Evolutionary conservation across 1,140 invertebrate species (phyloP), one percentile per base, ranked within the genome.

Genomic region (Formica selysi): DNA sequence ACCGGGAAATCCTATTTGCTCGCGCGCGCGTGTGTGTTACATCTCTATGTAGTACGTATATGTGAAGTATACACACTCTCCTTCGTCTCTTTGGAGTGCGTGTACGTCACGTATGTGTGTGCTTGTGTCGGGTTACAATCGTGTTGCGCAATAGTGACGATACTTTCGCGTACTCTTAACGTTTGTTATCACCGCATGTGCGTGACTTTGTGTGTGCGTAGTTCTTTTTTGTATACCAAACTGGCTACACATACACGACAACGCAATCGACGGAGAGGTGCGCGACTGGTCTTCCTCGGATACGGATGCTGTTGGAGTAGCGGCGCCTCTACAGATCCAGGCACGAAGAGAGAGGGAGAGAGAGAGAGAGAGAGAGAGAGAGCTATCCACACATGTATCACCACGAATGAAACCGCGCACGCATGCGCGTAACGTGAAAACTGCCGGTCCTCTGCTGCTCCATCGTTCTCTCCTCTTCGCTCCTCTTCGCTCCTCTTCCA

Each of bases 341-440:
- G 68, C 44, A 80, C 44, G 16, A 13, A 38, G 71, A 32, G 44
- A 19, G 8, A 32, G 68, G 32, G 26, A n/a, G 48, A 36, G 26
- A 51, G 26, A 71, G 48, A 48, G 65, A 71, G 48, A 48, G 65
- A 44, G n/a, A 41, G 64, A 67, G 44, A 22, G 51, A 74, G 54
- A 41, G 10, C 19, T 19, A 16, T 57, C 29, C 67, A 83, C 54
- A 61, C 54, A 54, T 29, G 29, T 26, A 68, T 32, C 32, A 38
- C n/a, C 22, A 57, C 36, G 26, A 26, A 73, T 26, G 79, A 71
- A 13, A 48, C 73, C 57, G 38, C 32, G 16, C 61, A 84, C 79
- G 85, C 70, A 84, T 84, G 85, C 85, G 68, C 70, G 32, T 51
- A 44, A 57, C 36, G 57, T 85, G 86, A 87, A 87, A 87, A 83